Evolutionary conservation across 2,797 vertebrate species (phyloP).

Genomic region (Chloroceryle amazona): DNA sequence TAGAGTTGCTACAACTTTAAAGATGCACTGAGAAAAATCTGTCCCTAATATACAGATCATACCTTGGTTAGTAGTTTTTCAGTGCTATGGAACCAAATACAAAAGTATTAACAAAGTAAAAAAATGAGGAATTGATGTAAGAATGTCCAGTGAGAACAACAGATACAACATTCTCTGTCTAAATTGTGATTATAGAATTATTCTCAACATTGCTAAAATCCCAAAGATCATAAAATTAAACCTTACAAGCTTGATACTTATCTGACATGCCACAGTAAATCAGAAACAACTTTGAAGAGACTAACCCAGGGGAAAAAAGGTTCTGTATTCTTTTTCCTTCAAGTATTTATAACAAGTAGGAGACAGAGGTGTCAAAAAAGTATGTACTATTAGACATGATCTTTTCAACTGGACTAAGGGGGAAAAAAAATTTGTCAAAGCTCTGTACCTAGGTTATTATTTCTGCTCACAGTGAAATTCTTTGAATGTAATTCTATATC

Average conservation of each 20-base stretch:
- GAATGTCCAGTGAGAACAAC: not conserved
- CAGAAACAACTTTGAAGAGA: conserved; percentile 6
- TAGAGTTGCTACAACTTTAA: not conserved
- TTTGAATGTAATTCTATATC: not conserved
- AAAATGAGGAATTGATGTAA: not conserved
- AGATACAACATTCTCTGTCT: not conserved
- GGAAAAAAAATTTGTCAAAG: not conserved
- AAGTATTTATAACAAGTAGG: not conserved
- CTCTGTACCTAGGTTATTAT: not conserved
- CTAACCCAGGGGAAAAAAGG: not conserved
- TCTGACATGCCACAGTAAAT: not conserved
- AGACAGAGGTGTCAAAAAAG: not conserved
- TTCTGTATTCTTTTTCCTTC: not conserved
- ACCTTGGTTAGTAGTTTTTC: not conserved
- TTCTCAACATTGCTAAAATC: not conserved
- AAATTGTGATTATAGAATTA: not conserved
- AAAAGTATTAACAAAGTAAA: not conserved
- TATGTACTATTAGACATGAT: not conserved
- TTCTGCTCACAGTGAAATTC: not conserved
- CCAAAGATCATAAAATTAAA: not conserved
- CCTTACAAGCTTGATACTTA: not conserved
- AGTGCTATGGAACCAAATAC: not conserved
- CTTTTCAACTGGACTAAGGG: not conserved
- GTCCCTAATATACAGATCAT: not conserved
- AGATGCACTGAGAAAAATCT: not conserved